Evolutionary conservation across 2,797 vertebrate genomes (phyloP).

Genomic region (Numenius phaeopus): DNA sequence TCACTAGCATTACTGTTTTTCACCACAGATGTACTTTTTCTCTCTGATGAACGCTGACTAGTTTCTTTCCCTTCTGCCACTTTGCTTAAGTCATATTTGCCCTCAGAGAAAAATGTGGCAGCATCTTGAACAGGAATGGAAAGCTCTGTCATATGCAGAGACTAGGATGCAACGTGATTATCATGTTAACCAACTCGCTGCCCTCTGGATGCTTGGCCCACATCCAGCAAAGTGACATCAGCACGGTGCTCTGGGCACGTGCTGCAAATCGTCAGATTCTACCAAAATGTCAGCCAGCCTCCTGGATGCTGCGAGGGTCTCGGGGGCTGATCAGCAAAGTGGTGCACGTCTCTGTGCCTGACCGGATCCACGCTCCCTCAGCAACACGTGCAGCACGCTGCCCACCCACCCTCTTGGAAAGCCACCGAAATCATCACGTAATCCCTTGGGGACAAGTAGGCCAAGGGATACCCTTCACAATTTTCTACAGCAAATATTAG

Average conservation of each 20-base stretch:
- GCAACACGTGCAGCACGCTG: not conserved
- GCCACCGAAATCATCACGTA: not conserved
- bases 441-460: not conserved
- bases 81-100: slow-evolving; percentile 54
- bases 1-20: not conserved
- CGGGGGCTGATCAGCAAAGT: not conserved
- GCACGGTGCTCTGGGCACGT: not conserved
- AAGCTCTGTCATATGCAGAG: slow-evolving; percentile 5
- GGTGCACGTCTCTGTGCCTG: not conserved
- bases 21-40: not conserved
- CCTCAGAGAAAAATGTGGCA: slow-evolving; percentile 22
- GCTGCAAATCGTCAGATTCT: not conserved
- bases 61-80: slow-evolving; percentile 29
- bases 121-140: not conserved
- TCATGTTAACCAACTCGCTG: not conserved
- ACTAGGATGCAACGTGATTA: not conserved
- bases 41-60: slow-evolving; percentile 30
- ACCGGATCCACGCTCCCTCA: not conserved
- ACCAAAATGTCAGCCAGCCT: not conserved
- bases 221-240: slow-evolving; percentile 6
- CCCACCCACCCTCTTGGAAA: not conserved
- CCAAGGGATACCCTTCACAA: not conserved
- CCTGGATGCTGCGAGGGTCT: not conserved
- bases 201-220: not conserved
- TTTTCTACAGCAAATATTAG: not conserved